These are phyloP conservation scores for Mionectes olivaceus DNA, from an alignment of 2,797 vertebrate genomes.

Conservation along the genomic window DNA sequence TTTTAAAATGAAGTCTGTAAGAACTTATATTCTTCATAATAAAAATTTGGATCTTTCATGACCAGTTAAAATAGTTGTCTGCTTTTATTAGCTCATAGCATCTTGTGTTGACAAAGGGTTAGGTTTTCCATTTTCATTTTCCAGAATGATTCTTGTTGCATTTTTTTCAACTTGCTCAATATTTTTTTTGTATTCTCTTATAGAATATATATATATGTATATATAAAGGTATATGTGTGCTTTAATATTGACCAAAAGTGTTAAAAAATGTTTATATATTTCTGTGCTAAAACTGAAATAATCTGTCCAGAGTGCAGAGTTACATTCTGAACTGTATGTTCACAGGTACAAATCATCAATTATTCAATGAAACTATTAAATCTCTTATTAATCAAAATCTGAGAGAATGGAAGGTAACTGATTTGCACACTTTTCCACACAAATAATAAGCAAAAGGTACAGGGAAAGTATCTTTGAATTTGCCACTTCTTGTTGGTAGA, in stretches of 20 bases:
- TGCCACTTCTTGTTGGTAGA: background rate
- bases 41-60: background rate
- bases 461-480: background rate
- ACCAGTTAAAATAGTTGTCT: background rate
- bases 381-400: slow-evolving; percentile 13
- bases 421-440: background rate
- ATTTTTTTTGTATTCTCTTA: background rate
- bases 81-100: background rate
- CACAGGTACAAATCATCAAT: background rate
- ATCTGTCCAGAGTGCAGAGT: background rate
- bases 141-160: background rate
- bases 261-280: background rate
- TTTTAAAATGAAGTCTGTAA: background rate
- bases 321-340: background rate
- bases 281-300: background rate
- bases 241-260: background rate
- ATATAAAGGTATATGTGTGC: background rate
- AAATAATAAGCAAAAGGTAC: background rate
- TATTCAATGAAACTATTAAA: background rate
- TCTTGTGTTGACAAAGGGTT: background rate
- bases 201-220: background rate
- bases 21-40: background rate
- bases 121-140: background rate
- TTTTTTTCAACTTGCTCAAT: background rate
- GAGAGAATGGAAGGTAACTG: background rate